Evolutionary conservation across 2,888 invertebrate genomes (phyloP), one percentile per base, ranked within the genome.

Genomic region (Cheiracanthium punctorium): DNA sequence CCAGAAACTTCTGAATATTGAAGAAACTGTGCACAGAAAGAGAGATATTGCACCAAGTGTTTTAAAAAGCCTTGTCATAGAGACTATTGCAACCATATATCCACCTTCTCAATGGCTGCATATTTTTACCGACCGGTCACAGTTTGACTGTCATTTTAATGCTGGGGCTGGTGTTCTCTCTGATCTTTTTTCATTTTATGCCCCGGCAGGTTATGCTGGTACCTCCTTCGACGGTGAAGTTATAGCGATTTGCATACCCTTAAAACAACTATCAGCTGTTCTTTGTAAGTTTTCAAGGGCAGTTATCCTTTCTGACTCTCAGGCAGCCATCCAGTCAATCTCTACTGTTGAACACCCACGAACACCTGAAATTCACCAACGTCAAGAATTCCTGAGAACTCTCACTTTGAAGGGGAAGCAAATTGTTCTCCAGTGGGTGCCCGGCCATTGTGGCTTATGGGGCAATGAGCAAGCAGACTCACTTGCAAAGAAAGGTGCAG

Each of bases 61-160:
- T 17, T 20, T 58, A 30, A 67, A 67, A 67, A 29, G 2, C 10
- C 67, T 29, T 5, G 67, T 30, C n/a, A 29, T 67, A 10, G 29
- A 67, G 17, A 67, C 17, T 10, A 67, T 67, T 67, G 67, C 67
- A n/a, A 30, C 29, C 32, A 67, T 29, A 67, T 30, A 67, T 67
- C 29, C 67, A 67, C 67, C 29, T 30, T 30, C 30, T 67, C 30
- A 67, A 30, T 30, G 67, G 30, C 30, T 30, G 30, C 67, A 29
- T 0, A 67, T 67, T 67, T 67, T 67, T 67, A 67, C 67, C 30
- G 14, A 30, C 30, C 29, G 30, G 5, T 67, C 12, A 1, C 29
- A 67, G 67, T 29, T 67, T 67, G 67, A 67, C 30, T 67, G 67
- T 30, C 30, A 67, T 67, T n/a, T 67, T 30, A 67, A 67, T 30